Evolutionary conservation across 53 echinoderm and acorn worm species (phyloP).

Genomic region (Holothuria scabra): DNA sequence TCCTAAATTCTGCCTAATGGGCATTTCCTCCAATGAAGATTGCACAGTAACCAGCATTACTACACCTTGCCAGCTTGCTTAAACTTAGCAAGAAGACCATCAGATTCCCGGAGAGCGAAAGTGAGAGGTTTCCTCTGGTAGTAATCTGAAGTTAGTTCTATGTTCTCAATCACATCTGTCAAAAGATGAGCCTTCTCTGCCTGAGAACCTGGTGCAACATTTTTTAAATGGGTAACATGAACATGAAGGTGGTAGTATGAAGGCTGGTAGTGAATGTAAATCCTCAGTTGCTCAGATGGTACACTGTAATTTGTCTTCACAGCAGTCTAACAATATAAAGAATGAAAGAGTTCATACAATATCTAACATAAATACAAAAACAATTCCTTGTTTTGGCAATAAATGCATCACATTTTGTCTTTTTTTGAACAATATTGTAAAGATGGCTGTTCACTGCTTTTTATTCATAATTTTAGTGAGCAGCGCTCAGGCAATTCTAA

Average conservation of each 20-base stretch:
- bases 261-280: conserved; percentile 95
- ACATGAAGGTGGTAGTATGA: conserved; percentile 97
- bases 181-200: conserved; percentile 83
- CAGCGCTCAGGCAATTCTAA: too few species aligned
- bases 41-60: background rate
- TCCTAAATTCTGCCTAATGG: too few species aligned
- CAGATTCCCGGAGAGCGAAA: conserved; percentile 75
- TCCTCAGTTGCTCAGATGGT: conserved; percentile 65
- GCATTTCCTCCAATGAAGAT: too few species aligned
- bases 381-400: background rate
- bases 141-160: conserved; percentile 77
- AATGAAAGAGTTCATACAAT: background rate
- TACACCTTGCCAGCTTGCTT: conserved; percentile 57
- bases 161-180: conserved; percentile 86
- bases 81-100: conserved; percentile 69
- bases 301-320: conserved; percentile 72
- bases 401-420: too few species aligned
- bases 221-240: conserved; percentile 90
- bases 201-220: conserved; percentile 78
- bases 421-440: too few species aligned
- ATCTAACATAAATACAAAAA: background rate
- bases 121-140: conserved; percentile 83
- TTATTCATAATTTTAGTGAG: too few species aligned
- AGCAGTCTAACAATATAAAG: conserved; percentile 59
- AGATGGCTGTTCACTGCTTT: too few species aligned